Evolutionary conservation across 2,797 vertebrate species (phyloP), one percentile per base, ranked within the genome.

Genomic region (Acanthurus leucopareius): DNA sequence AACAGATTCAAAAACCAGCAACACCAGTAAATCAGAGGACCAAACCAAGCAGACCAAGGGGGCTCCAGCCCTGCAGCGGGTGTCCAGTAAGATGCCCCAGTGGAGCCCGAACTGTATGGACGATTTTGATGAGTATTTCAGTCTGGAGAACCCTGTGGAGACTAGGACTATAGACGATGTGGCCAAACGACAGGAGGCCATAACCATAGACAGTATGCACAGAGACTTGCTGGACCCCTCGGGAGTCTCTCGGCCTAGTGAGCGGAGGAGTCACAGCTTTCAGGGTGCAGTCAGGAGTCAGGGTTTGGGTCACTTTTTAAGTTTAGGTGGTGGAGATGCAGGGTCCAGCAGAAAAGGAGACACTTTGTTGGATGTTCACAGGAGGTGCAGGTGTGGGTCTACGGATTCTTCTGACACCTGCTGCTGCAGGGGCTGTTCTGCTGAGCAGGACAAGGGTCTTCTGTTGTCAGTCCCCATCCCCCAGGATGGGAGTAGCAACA

Each of bases 71-170:
- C 94, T 97, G 88, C 94, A 93, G 87, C 92, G 92, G 84, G 92
- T 93, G 69, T 86, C 92, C 64, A 94, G 93, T 25, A 95, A 94
- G 83, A 94, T 95, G 59, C 93, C 95, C 80, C 92, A 92, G 88
- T 97, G 96, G 97, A 96, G 88, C 77, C 74, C 93, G 5, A 96
- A 95, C 82, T 95, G 91, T 90, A 87, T 95, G 79, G 97, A 97
- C 0, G 88, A 97, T 73, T 98, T 97, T 57, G 97, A 97, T 15
- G 97, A 97, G 73, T 98, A 97, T 91, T 98, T 97, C 87, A 95
- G 93, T 58, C 90, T 93, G 4, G 97, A 97, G 76, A 93, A 95
- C 79, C 96, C 96, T 1, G 86, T 96, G 61, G 97, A 97, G 91
- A 96, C 95, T 1, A 96, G 95, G 92, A 97, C 97, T 93, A 95